Percentiles rank a stretch among this genome's conserved stretches.
phyloP scores from a whole-genome alignment of 2,113 vertebrate species.

The Pleuronectes platessa region DNA sequence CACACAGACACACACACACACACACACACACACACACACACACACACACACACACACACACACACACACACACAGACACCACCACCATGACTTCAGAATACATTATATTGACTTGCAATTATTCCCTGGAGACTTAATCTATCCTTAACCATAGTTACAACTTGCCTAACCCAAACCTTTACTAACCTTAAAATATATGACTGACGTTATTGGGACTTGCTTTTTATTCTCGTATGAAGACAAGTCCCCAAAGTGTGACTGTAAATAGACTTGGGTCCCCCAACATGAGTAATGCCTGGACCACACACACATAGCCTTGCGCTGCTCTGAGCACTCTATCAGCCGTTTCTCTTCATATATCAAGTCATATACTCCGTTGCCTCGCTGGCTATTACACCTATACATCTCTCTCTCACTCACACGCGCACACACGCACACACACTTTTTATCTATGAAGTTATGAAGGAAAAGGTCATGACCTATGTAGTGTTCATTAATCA shows the following conservation, averaged over 20 bases:
- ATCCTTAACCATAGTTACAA: too few species aligned
- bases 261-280: too few species aligned
- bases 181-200: too few species aligned
- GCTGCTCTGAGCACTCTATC: constrained; percentile 12
- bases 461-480: constrained; percentile 68
- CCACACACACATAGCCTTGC: not conserved
- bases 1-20: constrained; percentile 17
- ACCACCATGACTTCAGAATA: constrained; percentile 25
- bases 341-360: constrained; percentile 69
- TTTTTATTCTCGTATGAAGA: too few species aligned
- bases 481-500: constrained; percentile 68
- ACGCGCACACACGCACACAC: constrained; percentile 17
- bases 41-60: constrained; percentile 19
- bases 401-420: constrained; percentile 29
- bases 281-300: too few species aligned
- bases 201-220: too few species aligned
- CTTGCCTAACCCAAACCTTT: too few species aligned
- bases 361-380: constrained; percentile 36
- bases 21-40: constrained; percentile 24
- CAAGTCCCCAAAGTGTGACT: too few species aligned
- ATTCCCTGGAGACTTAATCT: too few species aligned
- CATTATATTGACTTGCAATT: too few species aligned
- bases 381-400: constrained; percentile 51
- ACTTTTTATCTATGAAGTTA: constrained; percentile 54
- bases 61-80: not conserved